A percentile compares a stretch with the other conserved stretches of the same genome.
Evolutionary conservation across 2,113 vertebrate genomes (phyloP).

Genomic region (Synodontis membranacea): DNA sequence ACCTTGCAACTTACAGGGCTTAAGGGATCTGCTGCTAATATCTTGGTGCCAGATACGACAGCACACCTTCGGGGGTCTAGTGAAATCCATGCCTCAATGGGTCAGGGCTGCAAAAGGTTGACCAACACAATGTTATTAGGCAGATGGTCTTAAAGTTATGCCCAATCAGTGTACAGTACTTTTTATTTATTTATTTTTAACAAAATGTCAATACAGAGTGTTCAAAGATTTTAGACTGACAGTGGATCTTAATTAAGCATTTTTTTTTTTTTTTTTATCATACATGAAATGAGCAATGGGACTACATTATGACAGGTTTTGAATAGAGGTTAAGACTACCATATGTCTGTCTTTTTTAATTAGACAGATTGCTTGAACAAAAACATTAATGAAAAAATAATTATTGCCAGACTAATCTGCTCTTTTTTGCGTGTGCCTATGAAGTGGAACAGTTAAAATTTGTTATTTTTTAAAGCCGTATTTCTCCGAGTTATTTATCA

Average conservation of each 20-base stretch:
- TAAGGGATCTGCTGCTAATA: too few species aligned
- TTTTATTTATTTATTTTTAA: neutral
- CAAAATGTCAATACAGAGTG: neutral
- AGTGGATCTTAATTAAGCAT: neutral
- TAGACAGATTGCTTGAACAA: constrained; percentile 72
- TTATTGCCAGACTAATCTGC: constrained; percentile 43
- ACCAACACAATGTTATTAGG: too few species aligned
- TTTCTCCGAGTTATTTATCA: constrained; percentile 70
- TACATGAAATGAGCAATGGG: constrained; percentile 22
- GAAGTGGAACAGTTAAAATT: constrained; percentile 59
- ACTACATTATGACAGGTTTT: constrained; percentile 37
- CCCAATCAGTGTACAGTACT: too few species aligned
- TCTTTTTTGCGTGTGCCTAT: neutral
- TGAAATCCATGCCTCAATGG: too few species aligned
- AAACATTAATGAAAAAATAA: constrained; percentile 74
- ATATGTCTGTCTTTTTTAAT: constrained; percentile 66
- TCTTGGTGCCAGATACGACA: too few species aligned
- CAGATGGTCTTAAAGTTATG: too few species aligned
- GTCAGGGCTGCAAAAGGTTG: too few species aligned
- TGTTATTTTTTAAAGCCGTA: constrained; percentile 65
- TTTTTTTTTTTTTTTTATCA: constrained; percentile 15
- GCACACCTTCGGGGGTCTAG: too few species aligned
- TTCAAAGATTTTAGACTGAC: neutral
- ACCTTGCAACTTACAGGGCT: too few species aligned
- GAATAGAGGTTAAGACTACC: constrained; percentile 53